These are phyloP conservation scores for Arnoldichthys spilopterus DNA, from an alignment of 2,797 vertebrate genomes.

Conservation along the genomic window DNA sequence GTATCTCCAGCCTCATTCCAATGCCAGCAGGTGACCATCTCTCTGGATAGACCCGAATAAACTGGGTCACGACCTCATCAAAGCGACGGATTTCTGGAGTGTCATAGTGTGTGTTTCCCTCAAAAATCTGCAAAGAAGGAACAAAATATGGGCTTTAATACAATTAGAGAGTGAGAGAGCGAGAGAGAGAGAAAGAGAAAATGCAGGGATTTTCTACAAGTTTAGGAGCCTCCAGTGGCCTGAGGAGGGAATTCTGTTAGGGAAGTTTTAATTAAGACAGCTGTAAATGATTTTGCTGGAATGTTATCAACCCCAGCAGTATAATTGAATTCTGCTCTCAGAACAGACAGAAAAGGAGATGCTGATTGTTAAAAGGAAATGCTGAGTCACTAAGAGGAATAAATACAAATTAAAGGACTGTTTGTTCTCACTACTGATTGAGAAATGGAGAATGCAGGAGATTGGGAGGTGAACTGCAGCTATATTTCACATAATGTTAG, in stretches of 20 bases:
- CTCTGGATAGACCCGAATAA: conserved; percentile 90
- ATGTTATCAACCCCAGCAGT: conserved; percentile 71
- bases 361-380: conserved; percentile 47
- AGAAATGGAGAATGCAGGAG: conserved; percentile 43
- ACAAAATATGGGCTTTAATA: conserved; percentile 27
- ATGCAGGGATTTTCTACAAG: conserved; percentile 36
- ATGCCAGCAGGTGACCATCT: conserved; percentile 96
- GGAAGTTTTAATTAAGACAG: conserved; percentile 64
- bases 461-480: conserved; percentile 29
- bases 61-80: conserved; percentile 89
- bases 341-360: conserved; percentile 56
- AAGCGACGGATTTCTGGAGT: conserved; percentile 94
- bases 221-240: conserved; percentile 46
- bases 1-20: conserved; percentile 96
- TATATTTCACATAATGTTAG: conserved; percentile 19
- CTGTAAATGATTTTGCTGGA: conserved; percentile 72
- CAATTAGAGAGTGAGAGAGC: conserved; percentile 37
- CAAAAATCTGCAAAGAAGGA: conserved; percentile 84
- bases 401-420: conserved; percentile 46
- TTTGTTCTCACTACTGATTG: conserved; percentile 53
- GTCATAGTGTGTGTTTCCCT: conserved; percentile 96
- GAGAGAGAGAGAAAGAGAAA: conserved; percentile 39
- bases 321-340: conserved; percentile 69
- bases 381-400: conserved; percentile 42
- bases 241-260: conserved; percentile 43